Conservation (phyloP, 2,113 vertebrate genomes). For the Pterocles burchelli region DNA sequence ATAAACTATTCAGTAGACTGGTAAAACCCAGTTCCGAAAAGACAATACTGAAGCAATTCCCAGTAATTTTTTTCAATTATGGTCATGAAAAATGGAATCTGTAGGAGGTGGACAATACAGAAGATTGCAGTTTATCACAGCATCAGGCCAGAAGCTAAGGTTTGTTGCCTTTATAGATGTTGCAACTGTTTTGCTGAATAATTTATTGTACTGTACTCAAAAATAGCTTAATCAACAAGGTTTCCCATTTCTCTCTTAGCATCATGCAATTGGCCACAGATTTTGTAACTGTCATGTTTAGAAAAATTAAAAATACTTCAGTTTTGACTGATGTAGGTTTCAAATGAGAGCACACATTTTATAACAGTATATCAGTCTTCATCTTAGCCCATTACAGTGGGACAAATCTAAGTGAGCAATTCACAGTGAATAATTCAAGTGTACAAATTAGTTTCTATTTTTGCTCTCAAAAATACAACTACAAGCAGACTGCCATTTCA, state of each 20-base stretch:
- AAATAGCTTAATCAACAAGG: neutral
- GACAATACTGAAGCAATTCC: neutral
- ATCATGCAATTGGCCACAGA: neutral
- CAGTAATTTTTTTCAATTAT: neutral
- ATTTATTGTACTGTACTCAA: constrained; percentile 1
- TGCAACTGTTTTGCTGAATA: neutral
- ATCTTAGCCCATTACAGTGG: neutral
- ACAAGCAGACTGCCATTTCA: neutral
- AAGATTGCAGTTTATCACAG: constrained; percentile 32
- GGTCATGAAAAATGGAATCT: constrained; percentile 12
- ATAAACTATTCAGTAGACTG: neutral
- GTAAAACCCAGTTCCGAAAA: neutral
- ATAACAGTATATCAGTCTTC: neutral
- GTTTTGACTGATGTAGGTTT: neutral
- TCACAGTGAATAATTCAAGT: neutral
- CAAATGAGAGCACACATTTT: neutral
- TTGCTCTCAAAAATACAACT: neutral
- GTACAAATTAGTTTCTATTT: neutral
- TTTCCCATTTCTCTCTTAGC: neutral
- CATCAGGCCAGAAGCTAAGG: constrained; percentile 1
- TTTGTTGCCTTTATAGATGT: neutral
- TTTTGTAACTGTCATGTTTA: neutral
- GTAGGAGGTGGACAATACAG: neutral
- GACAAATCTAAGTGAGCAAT: neutral
- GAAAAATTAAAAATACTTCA: neutral